phyloP scores from a whole-genome alignment of 2,113 vertebrate genomes.

The Vulpes vulpes region DNA sequence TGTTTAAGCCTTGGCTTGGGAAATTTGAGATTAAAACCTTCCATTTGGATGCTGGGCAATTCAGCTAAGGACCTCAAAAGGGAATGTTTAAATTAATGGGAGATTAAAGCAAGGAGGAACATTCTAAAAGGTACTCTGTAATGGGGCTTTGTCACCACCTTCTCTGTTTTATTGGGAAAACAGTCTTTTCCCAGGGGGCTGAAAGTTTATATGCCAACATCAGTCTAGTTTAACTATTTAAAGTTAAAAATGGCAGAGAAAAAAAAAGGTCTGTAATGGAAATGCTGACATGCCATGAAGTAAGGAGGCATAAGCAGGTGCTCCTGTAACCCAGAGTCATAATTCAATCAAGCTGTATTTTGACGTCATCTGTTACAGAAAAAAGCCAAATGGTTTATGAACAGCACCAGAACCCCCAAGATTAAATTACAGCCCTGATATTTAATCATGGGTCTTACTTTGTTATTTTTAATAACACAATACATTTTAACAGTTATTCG shows the following conservation, averaged over 20 bases:
- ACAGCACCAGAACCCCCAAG: slow-evolving; percentile 88
- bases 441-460: slow-evolving; percentile 86
- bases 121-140: slow-evolving; percentile 70
- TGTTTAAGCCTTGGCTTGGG: slow-evolving; percentile 58
- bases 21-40: slow-evolving; percentile 72
- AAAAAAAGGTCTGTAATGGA: slow-evolving; percentile 78
- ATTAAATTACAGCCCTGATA: slow-evolving; percentile 89
- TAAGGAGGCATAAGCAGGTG: slow-evolving; percentile 84
- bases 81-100: slow-evolving; percentile 78
- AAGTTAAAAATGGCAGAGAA: slow-evolving; percentile 75
- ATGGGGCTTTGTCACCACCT: slow-evolving; percentile 76
- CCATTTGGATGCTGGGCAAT: slow-evolving; percentile 63
- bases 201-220: slow-evolving; percentile 56
- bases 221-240: slow-evolving; percentile 38
- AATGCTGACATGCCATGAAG: slow-evolving; percentile 80
- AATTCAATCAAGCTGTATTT: slow-evolving; percentile 88
- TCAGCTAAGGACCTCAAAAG: slow-evolving; percentile 69
- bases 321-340: slow-evolving; percentile 80
- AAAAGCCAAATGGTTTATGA: slow-evolving; percentile 87
- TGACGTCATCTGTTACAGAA: slow-evolving; percentile 88
- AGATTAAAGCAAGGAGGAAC: slow-evolving; percentile 74
- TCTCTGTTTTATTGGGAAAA: slow-evolving; percentile 77
- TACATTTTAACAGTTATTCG: slow-evolving; percentile 85
- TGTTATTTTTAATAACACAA: slow-evolving; percentile 86
- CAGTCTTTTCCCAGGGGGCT: slow-evolving; percentile 27